These are phyloP conservation scores for Yponomeuta evonymella DNA, from an alignment of 2,888 invertebrate species.

Conservation along the genomic window DNA sequence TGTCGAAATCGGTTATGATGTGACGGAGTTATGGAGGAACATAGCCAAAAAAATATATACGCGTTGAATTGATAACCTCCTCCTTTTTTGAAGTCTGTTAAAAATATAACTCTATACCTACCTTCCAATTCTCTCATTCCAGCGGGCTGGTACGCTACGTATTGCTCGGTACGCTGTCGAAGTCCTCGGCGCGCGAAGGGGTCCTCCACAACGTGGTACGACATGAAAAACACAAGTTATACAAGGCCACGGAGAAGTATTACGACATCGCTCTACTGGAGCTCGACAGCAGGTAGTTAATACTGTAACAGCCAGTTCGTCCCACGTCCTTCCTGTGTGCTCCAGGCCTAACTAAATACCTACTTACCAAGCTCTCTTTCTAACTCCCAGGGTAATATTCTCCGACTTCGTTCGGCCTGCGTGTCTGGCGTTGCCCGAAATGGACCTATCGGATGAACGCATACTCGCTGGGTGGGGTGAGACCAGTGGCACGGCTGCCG, in stretches of 20 bases:
- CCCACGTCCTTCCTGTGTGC: not conserved
- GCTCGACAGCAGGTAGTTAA: slow-evolving; percentile 13
- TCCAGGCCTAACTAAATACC: not conserved
- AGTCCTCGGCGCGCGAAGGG: slow-evolving; percentile 6
- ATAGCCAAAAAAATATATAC: too few relatives aligned
- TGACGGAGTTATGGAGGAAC: too few relatives aligned
- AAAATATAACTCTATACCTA: too few relatives aligned
- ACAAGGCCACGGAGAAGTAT: slow-evolving; percentile 15
- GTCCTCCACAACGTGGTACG: slow-evolving; percentile 13
- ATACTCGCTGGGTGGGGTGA: slow-evolving; percentile 19
- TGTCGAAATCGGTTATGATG: too few relatives aligned
- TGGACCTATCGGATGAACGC: slow-evolving; percentile 3
- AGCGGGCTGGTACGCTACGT: slow-evolving; percentile 15
- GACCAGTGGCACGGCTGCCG: slow-evolving; percentile 5
- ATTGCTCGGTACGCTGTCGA: slow-evolving; percentile 8
- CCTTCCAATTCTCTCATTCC: not conserved
- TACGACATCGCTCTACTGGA: slow-evolving; percentile 20
- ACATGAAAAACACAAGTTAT: not conserved
- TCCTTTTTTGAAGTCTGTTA: too few relatives aligned
- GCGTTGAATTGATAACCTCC: too few relatives aligned
- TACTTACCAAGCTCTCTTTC: not conserved
- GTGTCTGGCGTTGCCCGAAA: slow-evolving; percentile 16
- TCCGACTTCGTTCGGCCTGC: slow-evolving; percentile 16
- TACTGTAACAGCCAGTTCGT: too few relatives aligned
- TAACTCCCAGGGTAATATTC: slow-evolving; percentile 16